Conservation (phyloP, 2,113 vertebrate species). For the Meriones unguiculatus region DNA sequence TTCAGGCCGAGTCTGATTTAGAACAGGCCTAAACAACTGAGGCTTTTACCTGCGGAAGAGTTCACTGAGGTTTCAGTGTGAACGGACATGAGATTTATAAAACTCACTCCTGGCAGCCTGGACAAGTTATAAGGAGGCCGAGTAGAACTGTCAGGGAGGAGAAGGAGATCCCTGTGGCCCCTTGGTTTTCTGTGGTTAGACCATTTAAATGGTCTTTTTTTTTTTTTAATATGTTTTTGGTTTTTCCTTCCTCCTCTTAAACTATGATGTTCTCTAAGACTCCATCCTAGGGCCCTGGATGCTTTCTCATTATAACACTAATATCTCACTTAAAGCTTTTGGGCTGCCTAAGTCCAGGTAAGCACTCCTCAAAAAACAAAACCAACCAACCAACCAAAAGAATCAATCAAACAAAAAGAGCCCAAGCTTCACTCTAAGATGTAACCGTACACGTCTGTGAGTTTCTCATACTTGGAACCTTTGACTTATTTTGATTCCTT, state of each 20-base stretch:
- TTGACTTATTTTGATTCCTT: slow-evolving; percentile 15
- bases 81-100: background rate
- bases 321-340: background rate
- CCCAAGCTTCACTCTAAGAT: background rate
- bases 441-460: background rate
- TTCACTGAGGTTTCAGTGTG: background rate
- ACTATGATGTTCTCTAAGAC: background rate
- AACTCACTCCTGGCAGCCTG: background rate
- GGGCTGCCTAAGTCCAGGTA: background rate
- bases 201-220: background rate
- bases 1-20: background rate
- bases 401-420: background rate
- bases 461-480: slow-evolving; percentile 5
- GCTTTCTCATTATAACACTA: background rate
- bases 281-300: background rate
- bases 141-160: background rate
- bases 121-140: background rate
- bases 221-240: background rate
- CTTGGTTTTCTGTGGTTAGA: background rate
- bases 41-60: background rate
- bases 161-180: background rate
- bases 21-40: background rate
- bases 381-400: background rate
- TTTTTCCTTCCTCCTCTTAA: background rate
- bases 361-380: background rate